Base-by-base conservation (phyloP, 92 coral and sea anemone species). In the Montipora capitata region DNA sequence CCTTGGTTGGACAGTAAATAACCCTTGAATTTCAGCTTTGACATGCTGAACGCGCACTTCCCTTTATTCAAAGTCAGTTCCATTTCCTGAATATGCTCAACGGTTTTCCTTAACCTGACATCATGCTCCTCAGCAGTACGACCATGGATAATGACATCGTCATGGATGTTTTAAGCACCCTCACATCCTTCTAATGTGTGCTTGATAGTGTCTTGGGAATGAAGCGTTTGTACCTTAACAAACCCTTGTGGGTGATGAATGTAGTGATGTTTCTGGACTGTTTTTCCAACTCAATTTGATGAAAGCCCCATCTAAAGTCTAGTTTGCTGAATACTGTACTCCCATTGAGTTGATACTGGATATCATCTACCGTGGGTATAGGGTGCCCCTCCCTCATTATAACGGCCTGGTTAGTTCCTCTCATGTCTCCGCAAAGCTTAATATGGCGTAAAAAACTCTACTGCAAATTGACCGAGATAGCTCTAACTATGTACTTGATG, bases 121-220 rank as follows among this genome's bases (percentile, higher is more conserved):
- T 93, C 94, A 78, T 20, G 27, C 27, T 20, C 27, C 27, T 20
- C 27, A 20, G 1, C 27, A 20, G 27, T 20, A 20, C 27, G 27
- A 20, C 27, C 1, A 20, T 0, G 27, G 27, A 20, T 20, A 72
- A 92, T 89, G 41, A 92, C 84, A 72, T 89, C 85, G 61, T 93
- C 91, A 68, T 70, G 79, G 18, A 93, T 87, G 65, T 86, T 89
- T 11, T 78, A 81, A 9, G 45, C 87, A 49, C 93, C 94, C 61
- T 85, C 90, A 72, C 92, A 78, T 66, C 85, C 85, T 44, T 41
- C 75, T 39, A 86, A 10, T 3, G 14, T 12, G 2, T 54, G 59
- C 52, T 45, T 1, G 7, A 45, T 45, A 48, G 52, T 48, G 1
- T 2, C 2, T 48, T 9, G 10, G 1, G 0, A 1, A 45, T 45